phyloP scores from a whole-genome alignment of 2,113 vertebrate species.

The Meles meles region DNA sequence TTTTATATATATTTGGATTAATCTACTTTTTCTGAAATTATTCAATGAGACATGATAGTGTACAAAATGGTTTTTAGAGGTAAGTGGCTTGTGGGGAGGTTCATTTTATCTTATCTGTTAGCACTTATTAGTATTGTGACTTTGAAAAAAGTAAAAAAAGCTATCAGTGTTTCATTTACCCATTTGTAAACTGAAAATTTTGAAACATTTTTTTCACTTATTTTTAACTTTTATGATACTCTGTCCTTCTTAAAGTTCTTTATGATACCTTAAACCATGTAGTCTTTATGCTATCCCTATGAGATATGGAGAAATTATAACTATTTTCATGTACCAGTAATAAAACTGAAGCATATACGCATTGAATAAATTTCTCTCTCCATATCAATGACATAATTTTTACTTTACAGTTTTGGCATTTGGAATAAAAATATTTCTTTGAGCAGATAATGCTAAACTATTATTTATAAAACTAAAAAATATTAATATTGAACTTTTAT shows the following conservation, averaged over 20 bases:
- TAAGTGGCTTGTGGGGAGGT: not conserved
- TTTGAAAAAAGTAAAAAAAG: not conserved
- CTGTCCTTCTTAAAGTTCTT: not conserved
- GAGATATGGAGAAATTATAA: not conserved
- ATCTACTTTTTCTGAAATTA: not conserved
- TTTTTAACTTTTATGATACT: not conserved
- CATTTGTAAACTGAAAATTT: not conserved
- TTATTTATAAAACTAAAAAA: conserved; percentile 29
- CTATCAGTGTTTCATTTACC: not conserved
- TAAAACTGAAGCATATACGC: not conserved
- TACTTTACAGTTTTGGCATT: not conserved
- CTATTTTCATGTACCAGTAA: not conserved
- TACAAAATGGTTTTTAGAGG: not conserved
- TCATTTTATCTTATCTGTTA: not conserved
- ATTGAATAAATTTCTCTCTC: not conserved
- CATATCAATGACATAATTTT: not conserved
- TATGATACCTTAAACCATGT: not conserved
- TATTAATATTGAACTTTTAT: conserved; percentile 25
- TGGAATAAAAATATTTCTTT: not conserved
- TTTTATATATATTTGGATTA: not conserved
- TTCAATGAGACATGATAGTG: not conserved
- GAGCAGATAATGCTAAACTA: not conserved
- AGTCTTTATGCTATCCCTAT: not conserved
- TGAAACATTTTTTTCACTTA: not conserved
- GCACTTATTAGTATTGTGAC: not conserved